A percentile compares a stretch with the other conserved stretches of the same genome.
These are phyloP conservation scores for Cryptomyrus ogoouensis DNA, from an alignment of 2,113 vertebrate genomes.

Conservation along the genomic window DNA sequence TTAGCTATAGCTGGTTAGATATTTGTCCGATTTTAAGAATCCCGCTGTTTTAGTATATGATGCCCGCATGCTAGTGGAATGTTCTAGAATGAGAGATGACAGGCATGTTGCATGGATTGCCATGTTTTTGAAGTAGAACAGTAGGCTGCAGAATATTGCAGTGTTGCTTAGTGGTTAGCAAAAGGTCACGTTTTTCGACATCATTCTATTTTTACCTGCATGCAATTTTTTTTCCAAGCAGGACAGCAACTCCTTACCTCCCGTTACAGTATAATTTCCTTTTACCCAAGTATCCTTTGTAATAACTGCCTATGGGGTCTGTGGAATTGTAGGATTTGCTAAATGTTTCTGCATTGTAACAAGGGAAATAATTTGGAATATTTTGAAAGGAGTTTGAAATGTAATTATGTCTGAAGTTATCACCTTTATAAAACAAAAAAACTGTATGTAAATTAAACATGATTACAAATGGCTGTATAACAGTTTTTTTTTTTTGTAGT, in stretches of 20 bases:
- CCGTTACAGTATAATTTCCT: not conserved
- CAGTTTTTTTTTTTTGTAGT: not conserved
- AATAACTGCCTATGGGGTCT: not conserved
- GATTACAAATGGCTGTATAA: not conserved
- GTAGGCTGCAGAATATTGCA: not conserved
- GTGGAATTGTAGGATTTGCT: not conserved
- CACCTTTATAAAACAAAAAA: not conserved
- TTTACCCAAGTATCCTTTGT: not conserved
- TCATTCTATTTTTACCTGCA: not conserved
- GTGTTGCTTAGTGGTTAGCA: not conserved
- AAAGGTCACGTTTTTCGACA: not conserved
- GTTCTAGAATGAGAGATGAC: not conserved
- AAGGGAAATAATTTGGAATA: not conserved
- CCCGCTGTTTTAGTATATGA: not conserved
- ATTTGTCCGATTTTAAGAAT: not conserved
- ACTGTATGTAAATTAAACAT: not conserved
- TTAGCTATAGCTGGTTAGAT: not conserved
- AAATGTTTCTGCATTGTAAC: not conserved
- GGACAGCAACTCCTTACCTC: not conserved
- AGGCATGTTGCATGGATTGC: constrained; percentile 15
- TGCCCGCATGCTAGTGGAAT: constrained; percentile 8
- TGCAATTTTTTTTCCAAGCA: not conserved
- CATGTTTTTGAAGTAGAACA: not conserved
- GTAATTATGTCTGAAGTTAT: not conserved
- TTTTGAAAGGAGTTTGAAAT: not conserved